These are phyloP conservation scores for Arvicanthis niloticus DNA, from an alignment of 2,113 vertebrate species.

Conservation along the genomic window DNA sequence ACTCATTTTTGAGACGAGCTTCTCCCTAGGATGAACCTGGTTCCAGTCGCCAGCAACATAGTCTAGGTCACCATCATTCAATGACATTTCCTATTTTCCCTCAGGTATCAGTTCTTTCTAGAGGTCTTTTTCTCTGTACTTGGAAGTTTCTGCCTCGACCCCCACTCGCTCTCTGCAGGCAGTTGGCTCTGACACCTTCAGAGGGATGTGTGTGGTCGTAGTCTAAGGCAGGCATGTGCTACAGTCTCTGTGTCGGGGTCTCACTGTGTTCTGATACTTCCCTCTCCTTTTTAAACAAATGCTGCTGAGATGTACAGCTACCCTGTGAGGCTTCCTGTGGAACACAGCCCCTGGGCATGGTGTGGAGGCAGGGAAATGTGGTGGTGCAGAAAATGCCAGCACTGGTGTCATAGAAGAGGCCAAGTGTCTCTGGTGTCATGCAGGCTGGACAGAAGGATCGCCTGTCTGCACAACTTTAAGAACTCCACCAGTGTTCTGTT, in stretches of 20 bases:
- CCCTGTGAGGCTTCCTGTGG: fast-evolving
- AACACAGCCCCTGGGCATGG: too few relatives aligned
- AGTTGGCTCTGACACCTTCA: neutral
- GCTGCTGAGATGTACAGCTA: fast-evolving
- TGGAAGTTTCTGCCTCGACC: neutral
- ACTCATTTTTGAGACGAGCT: neutral
- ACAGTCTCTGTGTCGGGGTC: fast-evolving
- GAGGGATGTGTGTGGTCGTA: neutral
- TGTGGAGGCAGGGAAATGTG: too few relatives aligned
- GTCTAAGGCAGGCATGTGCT: too few relatives aligned
- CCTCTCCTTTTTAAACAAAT: neutral
- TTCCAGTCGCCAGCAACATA: too few relatives aligned
- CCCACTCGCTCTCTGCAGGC: fast-evolving
- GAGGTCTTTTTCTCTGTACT: neutral
- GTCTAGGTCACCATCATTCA: neutral
- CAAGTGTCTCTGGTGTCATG: neutral
- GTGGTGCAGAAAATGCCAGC: fast-evolving
- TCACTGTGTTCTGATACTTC: neutral
- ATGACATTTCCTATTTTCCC: neutral
- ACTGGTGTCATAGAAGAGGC: neutral
- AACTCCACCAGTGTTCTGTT: neutral
- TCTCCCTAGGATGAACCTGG: neutral
- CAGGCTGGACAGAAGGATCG: fast-evolving
- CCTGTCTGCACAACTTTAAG: neutral
- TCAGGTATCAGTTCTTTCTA: neutral